These are phyloP conservation scores for Parus major DNA, from an alignment of 2,113 vertebrate genomes.

Conservation along the genomic window DNA sequence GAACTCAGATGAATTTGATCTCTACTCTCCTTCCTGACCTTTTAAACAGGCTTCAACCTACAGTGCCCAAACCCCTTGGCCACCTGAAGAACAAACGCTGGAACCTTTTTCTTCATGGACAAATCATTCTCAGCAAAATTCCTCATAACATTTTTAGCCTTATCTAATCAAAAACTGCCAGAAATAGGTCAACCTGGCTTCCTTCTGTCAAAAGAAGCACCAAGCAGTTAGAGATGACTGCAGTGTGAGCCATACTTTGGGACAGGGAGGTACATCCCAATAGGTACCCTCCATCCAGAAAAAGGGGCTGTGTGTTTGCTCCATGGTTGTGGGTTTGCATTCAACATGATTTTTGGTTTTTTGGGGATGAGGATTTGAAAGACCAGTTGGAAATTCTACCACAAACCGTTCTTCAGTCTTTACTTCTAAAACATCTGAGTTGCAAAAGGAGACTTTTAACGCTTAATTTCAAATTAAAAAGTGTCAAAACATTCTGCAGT, in stretches of 20 bases:
- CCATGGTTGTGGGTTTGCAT: not conserved
- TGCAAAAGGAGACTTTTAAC: not conserved
- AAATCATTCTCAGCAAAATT: not conserved
- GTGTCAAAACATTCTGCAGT: not conserved
- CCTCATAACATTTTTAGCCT: not conserved
- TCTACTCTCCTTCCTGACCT: not conserved
- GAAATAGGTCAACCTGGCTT: constrained; percentile 21
- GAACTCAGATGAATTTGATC: not conserved
- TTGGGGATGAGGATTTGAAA: not conserved
- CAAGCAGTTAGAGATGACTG: not conserved
- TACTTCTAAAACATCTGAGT: not conserved
- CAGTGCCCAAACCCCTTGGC: not conserved
- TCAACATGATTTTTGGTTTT: fast-evolving
- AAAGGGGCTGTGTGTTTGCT: not conserved
- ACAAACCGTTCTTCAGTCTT: not conserved
- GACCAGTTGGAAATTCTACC: not conserved
- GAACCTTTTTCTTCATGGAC: not conserved
- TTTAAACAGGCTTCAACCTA: not conserved
- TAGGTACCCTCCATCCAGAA: not conserved
- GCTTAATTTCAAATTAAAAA: not conserved
- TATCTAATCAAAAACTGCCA: constrained; percentile 1
- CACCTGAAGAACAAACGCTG: not conserved
- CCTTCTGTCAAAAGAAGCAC: not conserved
- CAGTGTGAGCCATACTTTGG: not conserved
- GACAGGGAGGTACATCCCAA: not conserved